Evolutionary conservation across 2,113 vertebrate species (phyloP).

Genomic region (Silurus glanis): DNA sequence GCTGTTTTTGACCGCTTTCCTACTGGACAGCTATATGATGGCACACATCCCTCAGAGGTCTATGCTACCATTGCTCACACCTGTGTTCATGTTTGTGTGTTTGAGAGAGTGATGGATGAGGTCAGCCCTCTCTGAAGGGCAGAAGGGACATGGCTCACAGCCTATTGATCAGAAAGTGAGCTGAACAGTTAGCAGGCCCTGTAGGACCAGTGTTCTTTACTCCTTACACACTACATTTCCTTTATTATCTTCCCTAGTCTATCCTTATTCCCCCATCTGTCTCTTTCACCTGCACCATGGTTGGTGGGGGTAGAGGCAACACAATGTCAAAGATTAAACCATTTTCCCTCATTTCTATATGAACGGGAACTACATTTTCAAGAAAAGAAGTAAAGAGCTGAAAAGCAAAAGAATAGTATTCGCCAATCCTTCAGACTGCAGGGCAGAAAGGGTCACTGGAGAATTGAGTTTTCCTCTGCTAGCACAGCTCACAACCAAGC

Average conservation of each 20-base stretch:
- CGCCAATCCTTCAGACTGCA: constrained; percentile 65
- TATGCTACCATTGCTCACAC: constrained; percentile 27
- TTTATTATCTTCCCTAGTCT: constrained; percentile 18
- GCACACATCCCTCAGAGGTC: constrained; percentile 28
- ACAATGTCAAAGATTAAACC: constrained; percentile 79
- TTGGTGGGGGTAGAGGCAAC: constrained; percentile 70
- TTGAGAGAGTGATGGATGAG: constrained; percentile 36
- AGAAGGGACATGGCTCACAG: constrained; percentile 41
- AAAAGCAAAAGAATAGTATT: constrained; percentile 48
- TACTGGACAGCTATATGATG: constrained; percentile 28
- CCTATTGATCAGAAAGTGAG: constrained; percentile 45
- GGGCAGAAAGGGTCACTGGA: constrained; percentile 52
- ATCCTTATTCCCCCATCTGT: constrained; percentile 19
- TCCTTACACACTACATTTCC: constrained; percentile 21
- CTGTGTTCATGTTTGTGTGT: constrained; percentile 31
- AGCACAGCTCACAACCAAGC: constrained; percentile 40
- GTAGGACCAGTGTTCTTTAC: constrained; percentile 26
- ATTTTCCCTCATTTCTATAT: constrained; percentile 63
- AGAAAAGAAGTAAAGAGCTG: constrained; percentile 58
- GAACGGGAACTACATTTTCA: constrained; percentile 50
- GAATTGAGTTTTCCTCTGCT: constrained; percentile 48
- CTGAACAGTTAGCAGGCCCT: constrained; percentile 41
- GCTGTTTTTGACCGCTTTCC: constrained; percentile 29
- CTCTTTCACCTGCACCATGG: constrained; percentile 38
- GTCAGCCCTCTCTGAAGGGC: constrained; percentile 44